Percentiles rank a stretch among this genome's conserved stretches.
Evolutionary conservation across 2,113 vertebrate species (phyloP).

Genomic region (Nestor notabilis): DNA sequence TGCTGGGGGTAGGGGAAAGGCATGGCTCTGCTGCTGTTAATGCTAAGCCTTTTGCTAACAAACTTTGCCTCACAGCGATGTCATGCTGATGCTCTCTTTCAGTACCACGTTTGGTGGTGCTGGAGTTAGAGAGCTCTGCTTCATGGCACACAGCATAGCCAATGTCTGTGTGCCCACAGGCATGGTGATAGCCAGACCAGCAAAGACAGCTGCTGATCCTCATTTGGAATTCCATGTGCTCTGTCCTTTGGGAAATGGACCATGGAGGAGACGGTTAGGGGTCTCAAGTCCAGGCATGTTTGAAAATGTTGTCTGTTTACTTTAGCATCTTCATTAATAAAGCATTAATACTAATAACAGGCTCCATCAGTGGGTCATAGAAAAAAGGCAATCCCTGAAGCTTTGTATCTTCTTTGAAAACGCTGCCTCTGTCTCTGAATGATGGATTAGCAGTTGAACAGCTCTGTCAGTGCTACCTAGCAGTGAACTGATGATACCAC

Average conservation of each 20-base stretch:
- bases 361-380: neutral
- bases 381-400: neutral
- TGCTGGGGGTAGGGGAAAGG: neutral
- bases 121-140: neutral
- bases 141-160: accelerated
- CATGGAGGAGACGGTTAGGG: neutral
- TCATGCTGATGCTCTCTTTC: neutral
- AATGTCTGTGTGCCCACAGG: neutral
- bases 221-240: neutral
- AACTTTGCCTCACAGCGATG: neutral
- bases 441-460: neutral
- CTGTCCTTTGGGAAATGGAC: neutral
- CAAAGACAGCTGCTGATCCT: neutral
- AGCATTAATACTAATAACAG: neutral
- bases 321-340: constrained; percentile 24
- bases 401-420: neutral
- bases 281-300: neutral
- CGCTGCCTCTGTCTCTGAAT: neutral
- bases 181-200: neutral
- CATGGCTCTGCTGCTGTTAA: accelerated
- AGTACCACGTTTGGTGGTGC: neutral
- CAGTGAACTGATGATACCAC: neutral
- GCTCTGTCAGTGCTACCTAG: neutral
- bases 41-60: neutral
- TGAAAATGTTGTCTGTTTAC: neutral